A percentile compares a stretch with the other conserved stretches of the same genome.
phyloP scores from a whole-genome alignment of 2,113 vertebrate species.

The Halcyon senegalensis region DNA sequence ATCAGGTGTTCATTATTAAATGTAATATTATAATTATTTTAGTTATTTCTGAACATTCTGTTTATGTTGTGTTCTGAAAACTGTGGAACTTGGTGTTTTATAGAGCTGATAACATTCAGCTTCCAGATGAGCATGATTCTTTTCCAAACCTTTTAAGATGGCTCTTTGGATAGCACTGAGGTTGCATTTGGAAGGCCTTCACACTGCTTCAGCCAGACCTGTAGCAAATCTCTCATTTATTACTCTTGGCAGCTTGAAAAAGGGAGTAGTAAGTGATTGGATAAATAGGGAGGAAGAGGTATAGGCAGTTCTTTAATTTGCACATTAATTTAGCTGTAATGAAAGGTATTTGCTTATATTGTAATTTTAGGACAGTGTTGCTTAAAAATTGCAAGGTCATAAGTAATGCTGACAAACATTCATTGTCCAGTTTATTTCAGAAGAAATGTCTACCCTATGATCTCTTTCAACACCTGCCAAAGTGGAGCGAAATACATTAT shows the following conservation, averaged over 20 bases:
- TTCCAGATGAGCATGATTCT: background rate
- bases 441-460: slow-evolving; percentile 15
- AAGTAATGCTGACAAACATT: slow-evolving; percentile 29
- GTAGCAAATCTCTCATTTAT: slow-evolving; percentile 43
- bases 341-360: slow-evolving; percentile 45
- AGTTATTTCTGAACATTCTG: background rate
- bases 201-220: background rate
- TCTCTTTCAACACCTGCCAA: slow-evolving; percentile 26
- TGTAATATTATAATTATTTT: background rate
- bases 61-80: background rate
- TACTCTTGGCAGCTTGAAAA: slow-evolving; percentile 21
- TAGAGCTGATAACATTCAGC: background rate
- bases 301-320: slow-evolving; percentile 29
- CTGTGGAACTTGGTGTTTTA: background rate
- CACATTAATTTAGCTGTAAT: slow-evolving; percentile 44
- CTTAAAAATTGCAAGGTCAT: slow-evolving; percentile 39
- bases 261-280: slow-evolving; percentile 11
- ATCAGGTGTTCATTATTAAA: background rate
- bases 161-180: background rate
- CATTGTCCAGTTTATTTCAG: slow-evolving; percentile 14
- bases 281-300: slow-evolving; percentile 21
- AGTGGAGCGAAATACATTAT: background rate
- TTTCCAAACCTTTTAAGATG: slow-evolving; percentile 28
- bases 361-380: slow-evolving; percentile 31
- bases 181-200: slow-evolving; percentile 18